Evolutionary conservation across 2,888 invertebrate species (phyloP).

Genomic region (Epinotia demarniana): DNA sequence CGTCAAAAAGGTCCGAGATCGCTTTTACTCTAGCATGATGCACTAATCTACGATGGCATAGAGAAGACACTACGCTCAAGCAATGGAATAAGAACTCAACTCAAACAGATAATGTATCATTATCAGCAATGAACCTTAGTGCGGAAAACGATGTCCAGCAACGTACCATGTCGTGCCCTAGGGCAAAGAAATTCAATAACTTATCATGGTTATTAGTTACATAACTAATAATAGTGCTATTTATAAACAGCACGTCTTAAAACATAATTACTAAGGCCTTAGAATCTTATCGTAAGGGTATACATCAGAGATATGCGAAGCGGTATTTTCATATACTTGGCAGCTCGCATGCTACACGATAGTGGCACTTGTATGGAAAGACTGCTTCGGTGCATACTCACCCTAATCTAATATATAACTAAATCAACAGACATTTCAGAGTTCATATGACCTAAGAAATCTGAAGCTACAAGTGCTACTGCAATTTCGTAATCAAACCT

Average conservation of each 20-base stretch:
- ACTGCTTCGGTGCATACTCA: too few species aligned
- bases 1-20: slow-evolving; percentile 3
- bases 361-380: too few species aligned
- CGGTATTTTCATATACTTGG: too few species aligned
- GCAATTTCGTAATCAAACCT: slow-evolving; percentile 10
- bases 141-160: slow-evolving; percentile 43
- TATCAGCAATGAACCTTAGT: slow-evolving; percentile 32
- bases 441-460: slow-evolving; percentile 19
- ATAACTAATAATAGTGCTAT: slow-evolving; percentile 23
- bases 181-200: slow-evolving; percentile 27
- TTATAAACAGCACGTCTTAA: slow-evolving; percentile 35
- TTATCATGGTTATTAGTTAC: slow-evolving; percentile 18
- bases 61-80: slow-evolving; percentile 63
- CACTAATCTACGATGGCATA: slow-evolving; percentile 59
- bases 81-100: slow-evolving; percentile 45
- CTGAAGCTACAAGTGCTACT: not conserved
- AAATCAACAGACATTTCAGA: slow-evolving; percentile 16
- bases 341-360: too few species aligned
- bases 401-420: not conserved
- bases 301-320: not conserved
- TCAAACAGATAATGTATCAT: slow-evolving; percentile 45
- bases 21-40: slow-evolving; percentile 50
- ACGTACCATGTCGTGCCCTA: slow-evolving; percentile 43
- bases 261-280: slow-evolving; percentile 41
- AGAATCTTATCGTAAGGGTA: slow-evolving; percentile 10